Evolutionary conservation across 2,888 invertebrate genomes (phyloP), one percentile per base, ranked within the genome.

Genomic region (Platypus cylindrus): DNA sequence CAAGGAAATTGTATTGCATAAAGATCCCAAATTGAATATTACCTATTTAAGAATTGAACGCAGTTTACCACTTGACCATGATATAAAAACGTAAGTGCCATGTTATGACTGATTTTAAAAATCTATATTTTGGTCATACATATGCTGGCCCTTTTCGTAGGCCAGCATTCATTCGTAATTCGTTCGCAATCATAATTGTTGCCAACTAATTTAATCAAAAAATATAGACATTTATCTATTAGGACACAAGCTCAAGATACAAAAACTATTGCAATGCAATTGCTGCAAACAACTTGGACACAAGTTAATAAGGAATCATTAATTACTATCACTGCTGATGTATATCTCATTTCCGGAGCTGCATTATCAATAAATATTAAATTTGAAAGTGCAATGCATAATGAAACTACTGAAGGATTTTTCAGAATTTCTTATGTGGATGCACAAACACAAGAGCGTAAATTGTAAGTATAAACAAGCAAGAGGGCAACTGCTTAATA

Each of bases 391-490:
- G 8, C 9, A 2, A 60, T 85, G 45, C 73, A 69, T 39, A 71
- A 72, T 11, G 70, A 70, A 4, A 67, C 65, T 3, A 70, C 73
- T 0, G 76, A 77, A 43, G 82, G 78, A 0, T 66, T 85, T 38
- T 84, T 81, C 52, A 75, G 72, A 51, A 73, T 73, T 17, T 68
- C 66, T 25, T 84, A 81, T 50, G 46, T 60, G n/a, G 65, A 60
- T 34, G 55, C 58, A 0, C 37, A 45, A 28, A 59, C 53, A 1
- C 59, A 60, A 3, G 54, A 56, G 16, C 59, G 55, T 20, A 58
- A 57, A 46, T 66, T 68, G 48, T 41, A 27, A 32, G 25, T n/a
- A n/a, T n/a, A n/a, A n/a, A n/a, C n/a, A n/a, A n/a, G n/a, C n/a
- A n/a, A n/a, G n/a, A n/a, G n/a, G n/a, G n/a, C n/a, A n/a, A n/a